A percentile compares a stretch with the other conserved stretches of the same genome.
Conservation (phyloP, 1,140 invertebrate genomes). For the Zaprionus ghesquierei region DNA sequence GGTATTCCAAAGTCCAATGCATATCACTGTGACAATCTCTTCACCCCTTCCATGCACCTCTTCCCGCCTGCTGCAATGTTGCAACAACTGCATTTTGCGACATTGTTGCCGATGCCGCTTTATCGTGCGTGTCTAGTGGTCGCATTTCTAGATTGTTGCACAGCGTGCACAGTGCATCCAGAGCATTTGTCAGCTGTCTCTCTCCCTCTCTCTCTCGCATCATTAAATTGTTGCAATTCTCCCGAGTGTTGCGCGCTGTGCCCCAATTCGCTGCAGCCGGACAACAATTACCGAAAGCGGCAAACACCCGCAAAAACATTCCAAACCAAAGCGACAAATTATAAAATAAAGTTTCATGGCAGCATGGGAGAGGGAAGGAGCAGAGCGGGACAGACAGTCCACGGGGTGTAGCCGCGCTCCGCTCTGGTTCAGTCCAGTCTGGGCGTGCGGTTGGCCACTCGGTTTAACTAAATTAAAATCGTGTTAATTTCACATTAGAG, state of each 20-base stretch:
- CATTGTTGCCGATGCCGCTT: conserved; percentile 26
- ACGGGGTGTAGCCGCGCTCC: conserved; percentile 1
- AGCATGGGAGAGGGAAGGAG: background rate
- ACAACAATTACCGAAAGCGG: conserved; percentile 34
- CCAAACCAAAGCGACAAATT: conserved; percentile 57
- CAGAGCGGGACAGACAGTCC: background rate
- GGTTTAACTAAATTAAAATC: conserved; percentile 81
- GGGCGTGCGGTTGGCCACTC: conserved; percentile 64
- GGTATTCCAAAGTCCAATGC: background rate
- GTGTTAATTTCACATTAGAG: conserved; percentile 81
- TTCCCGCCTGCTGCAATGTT: background rate
- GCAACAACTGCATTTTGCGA: conserved; percentile 27
- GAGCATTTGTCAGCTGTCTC: background rate
- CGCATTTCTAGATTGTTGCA: conserved; percentile 32
- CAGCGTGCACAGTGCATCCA: conserved; percentile 18
- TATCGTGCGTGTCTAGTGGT: conserved; percentile 40
- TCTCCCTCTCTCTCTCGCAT: conserved; percentile 29
- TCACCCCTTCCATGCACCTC: background rate
- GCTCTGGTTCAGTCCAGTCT: background rate
- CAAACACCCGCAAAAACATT: conserved; percentile 56
- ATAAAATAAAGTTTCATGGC: conserved; percentile 58
- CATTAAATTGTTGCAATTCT: conserved; percentile 43
- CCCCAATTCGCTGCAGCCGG: conserved; percentile 38
- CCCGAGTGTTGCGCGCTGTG: background rate
- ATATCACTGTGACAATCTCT: background rate